phyloP scores from a whole-genome alignment of 2,113 vertebrate genomes.

The Pristiophorus japonicus region DNA sequence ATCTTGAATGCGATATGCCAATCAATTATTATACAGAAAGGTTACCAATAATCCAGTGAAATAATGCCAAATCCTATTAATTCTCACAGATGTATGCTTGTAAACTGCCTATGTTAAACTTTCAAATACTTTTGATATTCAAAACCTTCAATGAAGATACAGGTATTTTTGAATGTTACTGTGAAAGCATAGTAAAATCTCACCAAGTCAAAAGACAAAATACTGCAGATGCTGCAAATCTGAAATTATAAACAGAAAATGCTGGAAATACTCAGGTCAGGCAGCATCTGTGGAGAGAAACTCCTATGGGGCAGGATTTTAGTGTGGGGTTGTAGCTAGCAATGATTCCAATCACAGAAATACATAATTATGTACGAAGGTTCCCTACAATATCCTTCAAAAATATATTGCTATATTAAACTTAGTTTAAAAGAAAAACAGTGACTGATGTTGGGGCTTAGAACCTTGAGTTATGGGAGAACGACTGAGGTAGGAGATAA shows the following conservation, averaged over 20 bases:
- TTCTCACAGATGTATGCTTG: background rate
- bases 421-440: background rate
- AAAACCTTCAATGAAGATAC: background rate
- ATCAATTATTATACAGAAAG: background rate
- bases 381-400: background rate
- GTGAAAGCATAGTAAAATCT: background rate
- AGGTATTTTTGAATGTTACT: background rate
- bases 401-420: background rate
- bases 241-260: too few relatives aligned
- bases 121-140: too few relatives aligned
- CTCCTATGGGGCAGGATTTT: background rate
- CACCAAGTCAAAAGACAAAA: background rate
- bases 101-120: background rate
- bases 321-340: too few relatives aligned
- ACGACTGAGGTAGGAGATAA: background rate
- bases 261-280: background rate
- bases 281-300: background rate
- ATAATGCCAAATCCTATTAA: background rate
- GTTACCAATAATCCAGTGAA: background rate
- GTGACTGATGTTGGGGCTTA: too few relatives aligned
- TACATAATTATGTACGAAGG: background rate
- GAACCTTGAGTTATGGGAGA: background rate
- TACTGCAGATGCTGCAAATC: background rate
- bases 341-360: background rate
- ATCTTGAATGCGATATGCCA: background rate